Conservation (phyloP, 2,888 invertebrate genomes). For the Caenorhabditis sp. region DNA sequence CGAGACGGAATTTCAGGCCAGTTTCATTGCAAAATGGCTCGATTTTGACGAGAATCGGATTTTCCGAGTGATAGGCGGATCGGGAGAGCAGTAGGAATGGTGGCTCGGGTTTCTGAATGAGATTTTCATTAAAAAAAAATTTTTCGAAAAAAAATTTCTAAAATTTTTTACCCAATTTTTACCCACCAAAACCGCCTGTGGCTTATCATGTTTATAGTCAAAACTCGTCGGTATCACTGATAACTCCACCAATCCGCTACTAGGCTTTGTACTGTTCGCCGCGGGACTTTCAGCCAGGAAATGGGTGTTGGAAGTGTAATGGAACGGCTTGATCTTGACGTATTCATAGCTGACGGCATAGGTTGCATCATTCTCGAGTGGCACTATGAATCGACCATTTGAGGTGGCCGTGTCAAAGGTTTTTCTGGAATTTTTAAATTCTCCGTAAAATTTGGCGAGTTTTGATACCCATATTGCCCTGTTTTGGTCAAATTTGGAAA, state of each 20-base stretch:
- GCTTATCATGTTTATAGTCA: conserved; percentile 51
- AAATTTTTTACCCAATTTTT: conserved; percentile 10
- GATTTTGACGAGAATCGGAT: conserved; percentile 71
- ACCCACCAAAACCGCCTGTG: conserved; percentile 33
- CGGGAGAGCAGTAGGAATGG: conserved; percentile 60
- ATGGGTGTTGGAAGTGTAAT: conserved; percentile 71
- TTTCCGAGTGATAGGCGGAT: conserved; percentile 34
- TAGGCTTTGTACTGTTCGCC: conserved; percentile 58
- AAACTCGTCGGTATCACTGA: conserved; percentile 57
- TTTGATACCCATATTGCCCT: too few relatives aligned
- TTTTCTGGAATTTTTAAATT: conserved; percentile 27
- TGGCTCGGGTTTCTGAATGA: conserved; percentile 50
- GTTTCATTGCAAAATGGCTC: conserved; percentile 77
- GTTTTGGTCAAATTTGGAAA: too few relatives aligned
- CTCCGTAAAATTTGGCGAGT: not conserved
- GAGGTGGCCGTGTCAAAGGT: conserved; percentile 73
- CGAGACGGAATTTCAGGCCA: conserved; percentile 55
- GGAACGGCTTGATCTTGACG: conserved; percentile 74
- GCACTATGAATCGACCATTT: conserved; percentile 73
- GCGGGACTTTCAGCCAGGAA: conserved; percentile 70
- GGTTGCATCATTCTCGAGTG: conserved; percentile 74
- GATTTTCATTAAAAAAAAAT: not conserved
- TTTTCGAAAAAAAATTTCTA: too few relatives aligned
- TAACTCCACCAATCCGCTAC: conserved; percentile 57
- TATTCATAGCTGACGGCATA: conserved; percentile 81